These are phyloP conservation scores for Crambe crambe DNA, from an alignment of 37 sponge, comb jelly and placozoan genomes.

Conservation along the genomic window DNA sequence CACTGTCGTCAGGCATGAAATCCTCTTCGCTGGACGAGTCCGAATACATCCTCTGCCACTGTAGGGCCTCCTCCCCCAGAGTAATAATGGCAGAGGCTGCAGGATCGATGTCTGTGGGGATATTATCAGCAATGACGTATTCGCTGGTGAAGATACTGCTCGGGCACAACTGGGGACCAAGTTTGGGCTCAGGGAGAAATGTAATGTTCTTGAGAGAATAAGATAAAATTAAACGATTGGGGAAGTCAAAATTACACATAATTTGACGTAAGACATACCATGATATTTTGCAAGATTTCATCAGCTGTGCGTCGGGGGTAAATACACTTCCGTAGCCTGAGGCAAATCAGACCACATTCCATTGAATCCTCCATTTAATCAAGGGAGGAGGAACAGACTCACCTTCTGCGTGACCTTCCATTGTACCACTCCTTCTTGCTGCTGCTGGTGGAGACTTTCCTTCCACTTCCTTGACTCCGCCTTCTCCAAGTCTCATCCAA, in stretches of 20 bases:
- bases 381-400: not conserved
- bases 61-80: constrained; percentile 31
- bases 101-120: constrained; percentile 33
- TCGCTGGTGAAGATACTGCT: constrained; percentile 6
- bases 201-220: not conserved
- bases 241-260: not conserved
- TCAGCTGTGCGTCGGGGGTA: constrained; percentile 21
- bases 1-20: constrained; percentile 5
- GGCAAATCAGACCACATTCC: too few species aligned
- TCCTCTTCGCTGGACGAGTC: constrained; percentile 21
- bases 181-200: constrained; percentile 21
- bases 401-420: not conserved
- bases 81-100: constrained; percentile 9
- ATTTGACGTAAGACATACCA: not conserved
- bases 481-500: not conserved
- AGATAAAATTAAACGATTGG: not conserved
- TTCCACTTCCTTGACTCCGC: not conserved
- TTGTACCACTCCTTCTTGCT: not conserved
- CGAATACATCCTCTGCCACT: constrained; percentile 30
- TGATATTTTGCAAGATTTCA: constrained; percentile 22
- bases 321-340: constrained; percentile 11
- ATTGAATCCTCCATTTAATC: too few species aligned
- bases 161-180: constrained; percentile 3
- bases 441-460: not conserved
- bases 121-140: constrained; percentile 20